phyloP scores from a whole-genome alignment of 2,113 vertebrate species.

The Ramphastos sulfuratus region DNA sequence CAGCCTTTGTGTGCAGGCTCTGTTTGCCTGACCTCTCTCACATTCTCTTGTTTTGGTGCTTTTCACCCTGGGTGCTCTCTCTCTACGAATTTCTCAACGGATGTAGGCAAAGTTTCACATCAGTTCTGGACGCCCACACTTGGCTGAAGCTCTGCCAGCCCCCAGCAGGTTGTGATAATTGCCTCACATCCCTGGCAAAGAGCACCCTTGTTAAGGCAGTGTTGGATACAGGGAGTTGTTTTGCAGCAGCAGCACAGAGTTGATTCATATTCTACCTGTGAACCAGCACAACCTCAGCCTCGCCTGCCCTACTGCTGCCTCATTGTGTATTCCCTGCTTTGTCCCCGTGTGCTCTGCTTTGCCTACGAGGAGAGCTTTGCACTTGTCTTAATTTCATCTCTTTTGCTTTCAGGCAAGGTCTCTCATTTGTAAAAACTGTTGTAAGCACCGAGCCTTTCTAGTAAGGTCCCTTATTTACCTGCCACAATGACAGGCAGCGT shows the following conservation, averaged over 20 bases:
- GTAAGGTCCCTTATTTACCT: neutral
- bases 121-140: neutral
- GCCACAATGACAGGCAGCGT: neutral
- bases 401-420: slow-evolving; percentile 28
- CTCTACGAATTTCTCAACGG: neutral
- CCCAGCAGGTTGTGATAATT: slow-evolving; percentile 8
- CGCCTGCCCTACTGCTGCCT: neutral
- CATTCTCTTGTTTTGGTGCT: neutral
- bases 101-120: neutral
- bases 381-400: slow-evolving; percentile 63
- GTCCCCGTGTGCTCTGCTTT: slow-evolving; percentile 34
- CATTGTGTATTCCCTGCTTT: slow-evolving; percentile 1
- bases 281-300: slow-evolving; percentile 8
- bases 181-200: neutral
- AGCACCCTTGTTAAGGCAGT: neutral
- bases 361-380: slow-evolving; percentile 14
- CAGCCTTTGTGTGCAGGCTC: neutral
- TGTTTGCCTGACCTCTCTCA: neutral
- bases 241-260: neutral
- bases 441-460: neutral
- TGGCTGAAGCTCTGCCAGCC: neutral
- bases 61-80: neutral
- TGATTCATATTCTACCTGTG: slow-evolving; percentile 53
- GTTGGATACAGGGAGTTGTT: neutral
- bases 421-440: slow-evolving; percentile 18